Conservation (phyloP, 2,797 vertebrate species). For the Falco berigora region DNA sequence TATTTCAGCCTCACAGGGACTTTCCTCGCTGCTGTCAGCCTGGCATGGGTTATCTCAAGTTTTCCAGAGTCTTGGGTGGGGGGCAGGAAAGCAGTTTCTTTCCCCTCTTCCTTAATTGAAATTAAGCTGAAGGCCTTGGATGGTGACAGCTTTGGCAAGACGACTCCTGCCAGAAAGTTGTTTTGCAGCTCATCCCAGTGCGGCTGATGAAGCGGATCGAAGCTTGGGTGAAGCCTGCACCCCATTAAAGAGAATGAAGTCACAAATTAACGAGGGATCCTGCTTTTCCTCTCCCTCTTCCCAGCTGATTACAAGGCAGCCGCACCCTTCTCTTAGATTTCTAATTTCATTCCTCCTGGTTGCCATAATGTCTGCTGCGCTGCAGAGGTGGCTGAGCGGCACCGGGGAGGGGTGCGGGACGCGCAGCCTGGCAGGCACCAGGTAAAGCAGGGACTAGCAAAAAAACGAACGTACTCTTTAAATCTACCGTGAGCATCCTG, state of each 20-base stretch:
- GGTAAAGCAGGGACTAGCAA: neutral
- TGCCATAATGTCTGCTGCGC: neutral
- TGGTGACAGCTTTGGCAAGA: neutral
- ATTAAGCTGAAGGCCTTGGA: neutral
- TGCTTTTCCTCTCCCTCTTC: neutral
- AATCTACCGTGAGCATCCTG: neutral
- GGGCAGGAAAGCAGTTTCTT: neutral
- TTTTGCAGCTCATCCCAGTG: accelerated
- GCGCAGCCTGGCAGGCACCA: neutral
- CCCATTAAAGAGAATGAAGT: neutral
- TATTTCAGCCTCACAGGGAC: neutral
- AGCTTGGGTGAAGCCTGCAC: neutral
- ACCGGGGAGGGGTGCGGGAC: neutral
- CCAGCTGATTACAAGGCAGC: neutral
- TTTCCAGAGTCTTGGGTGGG: neutral
- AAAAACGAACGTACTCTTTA: neutral
- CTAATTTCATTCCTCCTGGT: neutral
- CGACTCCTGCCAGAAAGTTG: neutral
- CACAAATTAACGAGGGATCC: neutral
- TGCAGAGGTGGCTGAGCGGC: neutral
- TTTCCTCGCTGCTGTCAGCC: neutral
- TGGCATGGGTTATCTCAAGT: neutral
- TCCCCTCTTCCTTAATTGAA: neutral
- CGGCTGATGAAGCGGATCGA: accelerated
- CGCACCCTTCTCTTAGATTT: neutral